phyloP scores from a whole-genome alignment of 2,888 invertebrate species.

The Limnephilus lunatus region DNA sequence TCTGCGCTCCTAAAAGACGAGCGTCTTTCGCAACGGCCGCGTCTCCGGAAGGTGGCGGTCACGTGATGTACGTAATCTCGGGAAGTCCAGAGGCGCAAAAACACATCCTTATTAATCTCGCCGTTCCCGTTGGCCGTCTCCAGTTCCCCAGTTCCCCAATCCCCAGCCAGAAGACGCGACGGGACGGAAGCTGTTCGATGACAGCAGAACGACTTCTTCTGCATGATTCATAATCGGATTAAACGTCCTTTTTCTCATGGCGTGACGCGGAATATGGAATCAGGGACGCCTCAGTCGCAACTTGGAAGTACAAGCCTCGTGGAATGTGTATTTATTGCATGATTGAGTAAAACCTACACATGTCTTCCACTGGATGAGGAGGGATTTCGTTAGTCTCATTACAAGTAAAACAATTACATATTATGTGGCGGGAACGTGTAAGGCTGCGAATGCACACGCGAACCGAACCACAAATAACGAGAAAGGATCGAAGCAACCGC shows the following conservation, averaged over 20 bases:
- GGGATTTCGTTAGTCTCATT: neutral
- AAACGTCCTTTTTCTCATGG: neutral
- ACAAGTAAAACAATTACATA: neutral
- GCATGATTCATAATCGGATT: neutral
- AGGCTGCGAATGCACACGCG: too few species aligned
- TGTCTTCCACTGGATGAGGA: neutral
- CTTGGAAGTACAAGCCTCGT: neutral
- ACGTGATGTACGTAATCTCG: constrained; percentile 47
- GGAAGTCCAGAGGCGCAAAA: constrained; percentile 56
- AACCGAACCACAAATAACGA: too few species aligned
- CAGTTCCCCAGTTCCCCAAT: neutral
- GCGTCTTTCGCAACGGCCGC: constrained; percentile 21
- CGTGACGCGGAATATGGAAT: neutral
- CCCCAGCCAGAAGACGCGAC: neutral
- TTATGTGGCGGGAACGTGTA: neutral
- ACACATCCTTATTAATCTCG: constrained; percentile 60
- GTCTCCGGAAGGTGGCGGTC: constrained; percentile 29
- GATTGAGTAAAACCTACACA: neutral
- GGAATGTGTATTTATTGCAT: neutral
- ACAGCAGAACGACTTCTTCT: neutral
- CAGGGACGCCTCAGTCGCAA: neutral
- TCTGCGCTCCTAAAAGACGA: neutral
- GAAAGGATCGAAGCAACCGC: too few species aligned
- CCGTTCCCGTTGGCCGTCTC: neutral
- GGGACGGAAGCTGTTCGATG: neutral